Evolutionary conservation across 2,797 vertebrate genomes (phyloP).

Genomic region (Mycteria americana): DNA sequence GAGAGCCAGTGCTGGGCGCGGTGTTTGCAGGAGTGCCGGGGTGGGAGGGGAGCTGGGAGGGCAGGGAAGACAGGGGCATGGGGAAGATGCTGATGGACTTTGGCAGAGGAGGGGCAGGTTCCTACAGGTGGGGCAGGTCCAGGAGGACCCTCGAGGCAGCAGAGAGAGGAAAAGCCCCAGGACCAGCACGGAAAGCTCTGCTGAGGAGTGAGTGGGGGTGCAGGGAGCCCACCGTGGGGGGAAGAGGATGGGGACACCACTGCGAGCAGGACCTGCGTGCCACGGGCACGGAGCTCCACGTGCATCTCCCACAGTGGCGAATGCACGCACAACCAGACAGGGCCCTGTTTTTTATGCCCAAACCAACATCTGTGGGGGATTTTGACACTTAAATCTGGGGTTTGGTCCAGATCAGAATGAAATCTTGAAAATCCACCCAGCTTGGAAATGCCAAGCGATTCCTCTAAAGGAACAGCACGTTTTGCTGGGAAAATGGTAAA

Average conservation of each 20-base stretch:
- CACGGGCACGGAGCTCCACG: accelerated
- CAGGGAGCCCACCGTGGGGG: background rate
- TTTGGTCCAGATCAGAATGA: background rate
- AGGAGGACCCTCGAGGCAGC: accelerated
- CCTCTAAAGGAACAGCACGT: background rate
- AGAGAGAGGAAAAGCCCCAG: background rate
- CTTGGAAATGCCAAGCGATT: background rate
- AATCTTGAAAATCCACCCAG: background rate
- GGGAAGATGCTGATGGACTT: background rate
- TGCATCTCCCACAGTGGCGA: background rate
- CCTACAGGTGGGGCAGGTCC: background rate
- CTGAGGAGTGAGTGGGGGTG: background rate
- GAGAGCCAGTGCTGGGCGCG: background rate
- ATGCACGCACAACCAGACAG: background rate
- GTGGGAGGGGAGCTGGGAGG: background rate
- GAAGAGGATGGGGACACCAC: background rate
- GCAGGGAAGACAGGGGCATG: background rate
- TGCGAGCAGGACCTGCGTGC: accelerated
- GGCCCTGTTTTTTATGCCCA: background rate
- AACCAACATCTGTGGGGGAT: accelerated
- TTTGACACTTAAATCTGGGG: background rate
- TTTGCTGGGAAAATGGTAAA: background rate
- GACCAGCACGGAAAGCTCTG: background rate
- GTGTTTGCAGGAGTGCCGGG: background rate
- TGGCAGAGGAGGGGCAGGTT: background rate